Evolutionary conservation across 2,113 vertebrate species (phyloP), one percentile per base, ranked within the genome.

Genomic region (human): DNA sequence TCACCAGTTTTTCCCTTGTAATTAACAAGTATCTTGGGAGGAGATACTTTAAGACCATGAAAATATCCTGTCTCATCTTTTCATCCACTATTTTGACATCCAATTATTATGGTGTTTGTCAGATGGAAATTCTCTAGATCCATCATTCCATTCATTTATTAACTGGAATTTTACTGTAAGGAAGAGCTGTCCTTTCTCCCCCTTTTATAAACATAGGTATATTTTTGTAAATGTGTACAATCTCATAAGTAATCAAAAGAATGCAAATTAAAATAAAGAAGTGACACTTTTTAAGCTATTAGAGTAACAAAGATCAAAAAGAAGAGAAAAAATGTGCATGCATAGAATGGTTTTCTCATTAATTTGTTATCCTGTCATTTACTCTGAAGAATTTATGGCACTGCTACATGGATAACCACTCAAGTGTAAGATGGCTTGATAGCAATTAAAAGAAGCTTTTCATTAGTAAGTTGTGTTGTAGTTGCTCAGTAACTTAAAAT

Each of bases 391-490:
- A 84, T 73, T 89, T 76, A 43, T 76, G 50, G 70, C 35, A 92
- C 1, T 83, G 30, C 40, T 52, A 80, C 59, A 50, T 40, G 66
- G 80, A 80, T 52, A 88, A 82, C 13, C 55, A 89, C 14, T 64
- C 72, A 59, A 38, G 23, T 68, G 30, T 68, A 83, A 90, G 70
- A 40, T 6, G 40, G 43, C 13, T 50, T 85, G 35, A 72, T 8
- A 57, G 78, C 48, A 93, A 96, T 94, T 88, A 91, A 91, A 72
- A 82, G n/a, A 52, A 66, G 35, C 20, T 97, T 96, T 87, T 55
- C 38, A 57, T 81, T 86, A 94, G 57, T 52, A 84, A 93, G 18
- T 16, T 85, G 75, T 38, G 22, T 40, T 68, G 61, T 30, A 55
- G 16, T 20, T 64, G 38, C 68, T 78, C 76, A 18, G 78, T 66